Base-by-base conservation (phyloP, 2,797 vertebrate genomes). In the Anisognathus igniventris region DNA sequence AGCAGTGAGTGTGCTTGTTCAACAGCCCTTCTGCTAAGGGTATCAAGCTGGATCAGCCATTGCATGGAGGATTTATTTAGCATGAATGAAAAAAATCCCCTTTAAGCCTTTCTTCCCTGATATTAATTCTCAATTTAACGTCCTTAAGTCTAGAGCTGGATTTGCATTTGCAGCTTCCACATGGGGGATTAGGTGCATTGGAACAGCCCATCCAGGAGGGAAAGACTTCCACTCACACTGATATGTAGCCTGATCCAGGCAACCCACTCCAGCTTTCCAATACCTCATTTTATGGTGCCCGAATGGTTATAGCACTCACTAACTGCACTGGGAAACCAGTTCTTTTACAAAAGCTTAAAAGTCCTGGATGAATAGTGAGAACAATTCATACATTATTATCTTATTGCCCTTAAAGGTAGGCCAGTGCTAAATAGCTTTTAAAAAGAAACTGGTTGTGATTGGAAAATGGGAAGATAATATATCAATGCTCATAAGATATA, bases 21-120 rank as follows among this genome's bases (percentile, higher is more conserved):
- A 88, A 76, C 82, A 96, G 72, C 67, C 70, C 30, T 79, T 94
- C 87, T 87, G 64, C 61, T 87, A 94, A 75, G 87, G 82, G 64
- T 75, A 95, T 93, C 93, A 96, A 86, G 83, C 19, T 58, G 58
- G 79, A 85, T 95, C 81, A 94, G 85, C 47, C 39, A 64, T 71
- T 56, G 33, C 35, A 28, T 9, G 12, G 35, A 92, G 47, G 84
- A 95, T 93, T 94, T 92, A 65, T 72, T 96, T 95, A 31, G 28
- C 2, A 25, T 89, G 58, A 96, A 90, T 42, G 19, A 95, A 93
- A 95, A 88, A 81, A 96, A 94, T 68, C 83, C 27, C 48, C 72
- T 96, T 82, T 81, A 19, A 79, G 73, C 47, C 37, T 96, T 88
- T 95, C 90, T 96, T 90, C 67, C 27, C 56, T 0, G 0, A 77